A percentile compares a stretch with the other conserved stretches of the same genome.
Conservation (phyloP, 2,113 vertebrate species). For the Pangasianodon gigas region DNA sequence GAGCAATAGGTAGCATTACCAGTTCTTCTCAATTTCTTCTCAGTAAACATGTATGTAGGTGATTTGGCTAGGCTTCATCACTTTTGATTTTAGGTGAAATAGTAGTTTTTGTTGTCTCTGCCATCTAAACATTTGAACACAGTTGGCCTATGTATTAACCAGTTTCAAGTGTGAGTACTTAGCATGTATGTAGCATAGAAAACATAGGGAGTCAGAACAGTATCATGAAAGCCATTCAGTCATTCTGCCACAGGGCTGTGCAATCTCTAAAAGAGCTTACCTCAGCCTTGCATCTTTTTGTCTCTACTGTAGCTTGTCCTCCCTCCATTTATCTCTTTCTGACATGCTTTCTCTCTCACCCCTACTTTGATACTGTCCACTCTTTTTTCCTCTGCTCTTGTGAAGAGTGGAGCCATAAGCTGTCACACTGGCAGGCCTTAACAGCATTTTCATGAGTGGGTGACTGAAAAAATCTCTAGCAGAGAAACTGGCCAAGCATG, state of each 20-base stretch:
- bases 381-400: not conserved
- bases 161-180: constrained; percentile 14
- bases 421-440: constrained; percentile 11
- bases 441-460: constrained; percentile 25
- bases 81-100: too few species aligned
- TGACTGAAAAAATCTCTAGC: not conserved
- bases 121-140: not conserved
- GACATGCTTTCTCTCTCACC: not conserved
- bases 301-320: constrained; percentile 4
- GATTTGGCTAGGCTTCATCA: too few species aligned
- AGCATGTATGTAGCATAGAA: not conserved
- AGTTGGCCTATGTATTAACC: not conserved
- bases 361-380: not conserved
- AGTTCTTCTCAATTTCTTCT: too few species aligned
- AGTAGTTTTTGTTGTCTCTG: not conserved
- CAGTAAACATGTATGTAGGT: too few species aligned
- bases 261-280: constrained; percentile 43
- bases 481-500: constrained; percentile 11
- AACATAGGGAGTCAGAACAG: not conserved
- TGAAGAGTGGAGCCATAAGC: not conserved
- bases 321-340: constrained; percentile 3
- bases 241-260: constrained; percentile 37
- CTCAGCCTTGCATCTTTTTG: not conserved
- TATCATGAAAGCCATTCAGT: constrained; percentile 51
- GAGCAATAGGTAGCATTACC: too few species aligned